Percentiles rank a stretch among this genome's conserved stretches.
Evolutionary conservation across 2,888 invertebrate species (phyloP).

Genomic region (Trypoxylon attenuatum): DNA sequence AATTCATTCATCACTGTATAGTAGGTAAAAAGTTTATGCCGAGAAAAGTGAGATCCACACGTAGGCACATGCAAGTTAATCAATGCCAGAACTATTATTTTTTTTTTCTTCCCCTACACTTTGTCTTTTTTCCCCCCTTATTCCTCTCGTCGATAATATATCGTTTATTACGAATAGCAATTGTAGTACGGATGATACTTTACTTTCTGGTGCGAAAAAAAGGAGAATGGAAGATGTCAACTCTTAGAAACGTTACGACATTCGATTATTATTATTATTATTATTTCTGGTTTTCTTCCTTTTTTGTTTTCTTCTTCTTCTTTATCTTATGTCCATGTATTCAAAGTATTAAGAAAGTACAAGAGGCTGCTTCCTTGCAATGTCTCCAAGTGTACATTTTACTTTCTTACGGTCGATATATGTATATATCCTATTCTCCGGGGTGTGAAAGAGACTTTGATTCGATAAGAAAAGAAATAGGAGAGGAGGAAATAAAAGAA

Average conservation of each 20-base stretch:
- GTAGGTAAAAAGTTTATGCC: conserved; percentile 43
- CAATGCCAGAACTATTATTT: conserved; percentile 30
- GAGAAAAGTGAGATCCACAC: conserved; percentile 46
- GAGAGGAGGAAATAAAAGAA: no score
- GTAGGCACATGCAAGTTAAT: conserved; percentile 42
- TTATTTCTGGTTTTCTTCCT: no score
- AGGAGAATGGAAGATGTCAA: conserved; percentile 28
- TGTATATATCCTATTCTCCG: no score
- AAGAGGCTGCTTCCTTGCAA: conserved; percentile 14
- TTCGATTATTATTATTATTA: conserved; percentile 27
- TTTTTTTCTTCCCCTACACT: no score
- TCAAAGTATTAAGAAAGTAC: conserved; percentile 44
- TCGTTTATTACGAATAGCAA: no score
- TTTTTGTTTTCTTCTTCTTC: background rate
- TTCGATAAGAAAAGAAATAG: background rate
- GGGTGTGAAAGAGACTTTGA: no score
- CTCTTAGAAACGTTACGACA: conserved; percentile 24
- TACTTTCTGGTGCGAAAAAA: conserved; percentile 16
- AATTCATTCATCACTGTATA: conserved; percentile 27
- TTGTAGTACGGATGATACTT: no score
- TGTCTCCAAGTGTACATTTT: background rate
- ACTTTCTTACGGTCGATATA: no score
- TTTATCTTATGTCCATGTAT: conserved; percentile 16
- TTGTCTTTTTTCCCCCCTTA: no score
- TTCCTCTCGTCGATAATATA: conserved; percentile 22